phyloP scores from a whole-genome alignment of 2,888 invertebrate genomes.

The Andrena hattorfiana region DNA sequence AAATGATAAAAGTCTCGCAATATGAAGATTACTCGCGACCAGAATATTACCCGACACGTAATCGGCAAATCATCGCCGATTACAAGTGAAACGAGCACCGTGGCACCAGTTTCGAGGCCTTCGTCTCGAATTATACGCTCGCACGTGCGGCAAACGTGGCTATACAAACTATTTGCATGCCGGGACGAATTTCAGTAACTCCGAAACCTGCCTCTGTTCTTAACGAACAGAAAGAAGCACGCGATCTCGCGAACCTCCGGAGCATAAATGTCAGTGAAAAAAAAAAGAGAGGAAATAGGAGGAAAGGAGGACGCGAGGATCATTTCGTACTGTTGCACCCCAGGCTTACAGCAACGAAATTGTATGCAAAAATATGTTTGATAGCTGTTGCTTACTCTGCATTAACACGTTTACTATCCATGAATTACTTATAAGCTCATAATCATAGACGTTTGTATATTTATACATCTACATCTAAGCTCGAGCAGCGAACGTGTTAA shows the following conservation, averaged over 20 bases:
- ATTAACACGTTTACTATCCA: no score
- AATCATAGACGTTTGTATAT: no score
- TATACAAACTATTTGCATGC: conserved; percentile 68
- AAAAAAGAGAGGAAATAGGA: conserved; percentile 10
- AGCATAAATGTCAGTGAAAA: conserved; percentile 58
- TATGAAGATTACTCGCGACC: neutral
- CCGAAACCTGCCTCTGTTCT: conserved; percentile 55
- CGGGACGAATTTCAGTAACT: conserved; percentile 60
- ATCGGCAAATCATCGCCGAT: conserved; percentile 34
- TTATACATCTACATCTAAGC: no score
- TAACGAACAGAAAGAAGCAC: conserved; percentile 66
- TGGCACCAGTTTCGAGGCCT: conserved; percentile 38
- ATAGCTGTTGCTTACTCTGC: neutral
- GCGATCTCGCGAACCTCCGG: conserved; percentile 54
- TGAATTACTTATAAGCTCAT: no score
- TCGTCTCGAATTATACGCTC: conserved; percentile 47
- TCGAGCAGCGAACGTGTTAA: no score
- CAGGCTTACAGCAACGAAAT: neutral
- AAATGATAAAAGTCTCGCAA: conserved; percentile 1
- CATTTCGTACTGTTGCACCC: conserved; percentile 19
- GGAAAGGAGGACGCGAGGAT: conserved; percentile 16
- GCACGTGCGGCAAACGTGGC: conserved; percentile 22
- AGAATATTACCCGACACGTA: neutral
- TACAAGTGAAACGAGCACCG: conserved; percentile 19
- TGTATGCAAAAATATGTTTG: conserved; percentile 5